These are phyloP conservation scores for Archips xylosteana DNA, from an alignment of 2,888 invertebrate genomes.

Conservation along the genomic window DNA sequence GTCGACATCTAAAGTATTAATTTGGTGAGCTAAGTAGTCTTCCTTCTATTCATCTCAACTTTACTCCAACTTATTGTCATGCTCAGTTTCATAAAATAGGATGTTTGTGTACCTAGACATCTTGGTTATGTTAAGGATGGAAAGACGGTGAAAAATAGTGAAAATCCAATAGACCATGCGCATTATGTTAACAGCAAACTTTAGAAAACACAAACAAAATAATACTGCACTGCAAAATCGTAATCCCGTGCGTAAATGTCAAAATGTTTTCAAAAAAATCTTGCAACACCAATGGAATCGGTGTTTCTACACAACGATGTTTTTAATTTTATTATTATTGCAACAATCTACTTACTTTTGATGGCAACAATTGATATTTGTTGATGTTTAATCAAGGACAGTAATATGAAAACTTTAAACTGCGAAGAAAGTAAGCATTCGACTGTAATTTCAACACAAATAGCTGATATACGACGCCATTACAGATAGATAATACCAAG, in stretches of 20 bases:
- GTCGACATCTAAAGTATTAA: too few species aligned
- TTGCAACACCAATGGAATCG: slow-evolving; percentile 75
- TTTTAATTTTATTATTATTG: slow-evolving; percentile 73
- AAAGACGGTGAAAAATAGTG: neutral
- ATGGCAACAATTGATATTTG: slow-evolving; percentile 73
- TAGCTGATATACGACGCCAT: slow-evolving; percentile 42
- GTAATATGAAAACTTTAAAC: slow-evolving; percentile 30
- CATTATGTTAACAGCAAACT: slow-evolving; percentile 22
- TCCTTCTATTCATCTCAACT: too few species aligned
- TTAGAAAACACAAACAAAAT: slow-evolving; percentile 17
- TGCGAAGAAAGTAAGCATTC: slow-evolving; percentile 8
- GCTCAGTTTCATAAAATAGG: too few species aligned
- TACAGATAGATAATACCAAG: slow-evolving; percentile 37
- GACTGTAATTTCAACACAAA: slow-evolving; percentile 13
- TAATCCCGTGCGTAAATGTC: slow-evolving; percentile 44
- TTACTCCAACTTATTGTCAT: too few species aligned
- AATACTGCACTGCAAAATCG: slow-evolving; percentile 2
- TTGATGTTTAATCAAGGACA: slow-evolving; percentile 16
- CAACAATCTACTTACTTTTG: slow-evolving; percentile 75
- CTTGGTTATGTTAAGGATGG: neutral
- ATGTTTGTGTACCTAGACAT: neutral
- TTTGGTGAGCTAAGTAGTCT: too few species aligned
- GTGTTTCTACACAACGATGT: slow-evolving; percentile 74
- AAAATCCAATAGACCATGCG: neutral
- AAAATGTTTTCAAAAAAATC: slow-evolving; percentile 54